phyloP scores from a whole-genome alignment of 2,888 invertebrate genomes.

The Drosophila crucigera region DNA sequence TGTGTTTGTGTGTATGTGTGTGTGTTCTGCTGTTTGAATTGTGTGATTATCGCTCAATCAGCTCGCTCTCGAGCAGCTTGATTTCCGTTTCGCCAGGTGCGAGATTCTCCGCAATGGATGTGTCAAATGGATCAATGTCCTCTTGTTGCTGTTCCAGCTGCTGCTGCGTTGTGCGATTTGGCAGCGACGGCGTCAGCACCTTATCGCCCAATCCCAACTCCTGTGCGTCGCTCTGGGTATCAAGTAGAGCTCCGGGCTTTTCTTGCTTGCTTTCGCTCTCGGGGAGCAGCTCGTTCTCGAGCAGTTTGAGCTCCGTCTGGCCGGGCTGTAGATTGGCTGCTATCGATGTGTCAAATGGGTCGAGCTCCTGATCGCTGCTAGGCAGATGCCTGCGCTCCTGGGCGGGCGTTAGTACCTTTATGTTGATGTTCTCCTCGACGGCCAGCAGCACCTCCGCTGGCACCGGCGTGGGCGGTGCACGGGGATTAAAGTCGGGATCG shows the following conservation, averaged over 20 bases:
- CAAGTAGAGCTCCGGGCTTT: slow-evolving; percentile 80
- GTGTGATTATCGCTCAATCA: slow-evolving; percentile 86
- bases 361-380: slow-evolving; percentile 83
- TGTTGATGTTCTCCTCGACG: slow-evolving; percentile 88
- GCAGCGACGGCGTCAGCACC: slow-evolving; percentile 89
- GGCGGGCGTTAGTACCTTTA: slow-evolving; percentile 90
- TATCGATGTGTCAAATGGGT: slow-evolving; percentile 94
- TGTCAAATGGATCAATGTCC: slow-evolving; percentile 93
- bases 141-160: slow-evolving; percentile 84
- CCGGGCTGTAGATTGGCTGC: slow-evolving; percentile 91
- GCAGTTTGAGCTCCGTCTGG: slow-evolving; percentile 90
- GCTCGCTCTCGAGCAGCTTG: slow-evolving; percentile 91
- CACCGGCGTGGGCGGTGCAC: slow-evolving; percentile 84
- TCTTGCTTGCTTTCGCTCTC: slow-evolving; percentile 66
- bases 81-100: slow-evolving; percentile 92
- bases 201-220: slow-evolving; percentile 88
- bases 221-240: slow-evolving; percentile 85
- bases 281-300: slow-evolving; percentile 91
- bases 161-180: slow-evolving; percentile 75
- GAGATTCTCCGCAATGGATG: slow-evolving; percentile 92
- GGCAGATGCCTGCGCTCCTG: slow-evolving; percentile 86
- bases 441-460: slow-evolving; percentile 84
- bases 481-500: slow-evolving; percentile 88
- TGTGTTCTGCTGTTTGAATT: not conserved
- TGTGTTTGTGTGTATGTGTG: not conserved